Conservation (phyloP, 2,888 invertebrate genomes). For the Dasypolia templi region DNA sequence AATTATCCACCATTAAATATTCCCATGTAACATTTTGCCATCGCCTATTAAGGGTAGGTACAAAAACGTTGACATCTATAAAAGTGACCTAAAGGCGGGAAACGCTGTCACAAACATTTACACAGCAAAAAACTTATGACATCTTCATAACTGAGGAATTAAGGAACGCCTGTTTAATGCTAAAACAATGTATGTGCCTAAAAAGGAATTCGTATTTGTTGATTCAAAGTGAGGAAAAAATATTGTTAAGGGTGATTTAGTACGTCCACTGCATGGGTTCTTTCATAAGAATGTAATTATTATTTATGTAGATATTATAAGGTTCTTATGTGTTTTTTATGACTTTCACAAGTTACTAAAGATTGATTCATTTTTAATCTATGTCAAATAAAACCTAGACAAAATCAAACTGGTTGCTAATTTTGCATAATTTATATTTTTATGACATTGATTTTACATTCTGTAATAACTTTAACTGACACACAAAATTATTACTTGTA, state of each 20-base stretch:
- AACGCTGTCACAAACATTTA: constrained; percentile 32
- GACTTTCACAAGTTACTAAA: not conserved
- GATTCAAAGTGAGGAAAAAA: not conserved
- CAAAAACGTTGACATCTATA: constrained; percentile 39
- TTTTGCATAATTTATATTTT: too few species aligned
- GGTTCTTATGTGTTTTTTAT: not conserved
- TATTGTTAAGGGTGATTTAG: not conserved
- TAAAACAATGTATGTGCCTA: constrained; percentile 10
- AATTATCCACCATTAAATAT: constrained; percentile 44
- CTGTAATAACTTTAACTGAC: too few species aligned
- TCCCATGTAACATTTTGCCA: constrained; percentile 36
- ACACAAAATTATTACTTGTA: too few species aligned
- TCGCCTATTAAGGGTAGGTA: constrained; percentile 12
- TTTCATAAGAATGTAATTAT: not conserved
- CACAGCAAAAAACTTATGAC: constrained; percentile 44
- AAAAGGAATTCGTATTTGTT: constrained; percentile 12
- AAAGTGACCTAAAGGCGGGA: constrained; percentile 15
- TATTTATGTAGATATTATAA: not conserved
- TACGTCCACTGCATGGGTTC: not conserved
- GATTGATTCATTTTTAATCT: not conserved
- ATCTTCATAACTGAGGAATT: constrained; percentile 44
- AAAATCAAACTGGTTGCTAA: too few species aligned
- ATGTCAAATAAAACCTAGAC: too few species aligned
- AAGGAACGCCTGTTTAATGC: not conserved
- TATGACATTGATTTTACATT: too few species aligned